A percentile compares a stretch with the other conserved stretches of the same genome.
These are phyloP conservation scores for Andricus curvator DNA, from an alignment of 2,888 invertebrate genomes.

Conservation along the genomic window DNA sequence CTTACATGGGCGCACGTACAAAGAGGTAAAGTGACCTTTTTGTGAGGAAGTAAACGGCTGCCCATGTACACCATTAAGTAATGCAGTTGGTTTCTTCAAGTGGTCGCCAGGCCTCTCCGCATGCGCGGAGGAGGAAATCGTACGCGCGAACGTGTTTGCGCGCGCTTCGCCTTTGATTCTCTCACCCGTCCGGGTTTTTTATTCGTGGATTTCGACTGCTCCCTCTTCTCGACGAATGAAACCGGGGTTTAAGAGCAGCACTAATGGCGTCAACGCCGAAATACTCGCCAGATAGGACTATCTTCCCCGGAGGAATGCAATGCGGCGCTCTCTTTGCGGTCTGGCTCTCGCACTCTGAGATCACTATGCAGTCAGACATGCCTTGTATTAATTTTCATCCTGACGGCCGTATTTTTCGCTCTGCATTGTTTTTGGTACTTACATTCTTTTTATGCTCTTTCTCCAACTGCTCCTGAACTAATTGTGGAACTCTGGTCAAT, in stretches of 20 bases:
- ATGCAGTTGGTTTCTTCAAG: constrained; percentile 71
- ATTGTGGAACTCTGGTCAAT: constrained; percentile 17
- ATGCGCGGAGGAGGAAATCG: constrained; percentile 50
- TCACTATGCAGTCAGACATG: constrained; percentile 37
- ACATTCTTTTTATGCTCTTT: constrained; percentile 32
- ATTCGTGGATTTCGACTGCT: constrained; percentile 59
- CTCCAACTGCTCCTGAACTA: constrained; percentile 17
- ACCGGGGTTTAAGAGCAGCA: constrained; percentile 62
- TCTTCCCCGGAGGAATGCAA: constrained; percentile 40
- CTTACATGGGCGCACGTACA: constrained; percentile 44
- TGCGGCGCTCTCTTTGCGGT: constrained; percentile 30
- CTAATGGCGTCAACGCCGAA: constrained; percentile 69
- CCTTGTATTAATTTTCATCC: constrained; percentile 38
- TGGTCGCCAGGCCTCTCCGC: constrained; percentile 60
- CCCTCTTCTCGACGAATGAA: constrained; percentile 59
- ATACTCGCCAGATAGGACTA: constrained; percentile 59
- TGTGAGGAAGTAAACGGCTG: constrained; percentile 62
- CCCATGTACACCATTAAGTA: constrained; percentile 71
- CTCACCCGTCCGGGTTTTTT: constrained; percentile 61
- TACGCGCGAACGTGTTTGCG: constrained; percentile 40
- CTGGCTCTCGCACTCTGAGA: constrained; percentile 30
- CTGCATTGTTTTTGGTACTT: constrained; percentile 38
- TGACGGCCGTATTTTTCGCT: constrained; percentile 15
- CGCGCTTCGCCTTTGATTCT: constrained; percentile 44
- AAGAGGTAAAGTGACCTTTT: constrained; percentile 54